Conservation (phyloP, 2,113 vertebrate species). For the Takifugu bimaculatus region DNA sequence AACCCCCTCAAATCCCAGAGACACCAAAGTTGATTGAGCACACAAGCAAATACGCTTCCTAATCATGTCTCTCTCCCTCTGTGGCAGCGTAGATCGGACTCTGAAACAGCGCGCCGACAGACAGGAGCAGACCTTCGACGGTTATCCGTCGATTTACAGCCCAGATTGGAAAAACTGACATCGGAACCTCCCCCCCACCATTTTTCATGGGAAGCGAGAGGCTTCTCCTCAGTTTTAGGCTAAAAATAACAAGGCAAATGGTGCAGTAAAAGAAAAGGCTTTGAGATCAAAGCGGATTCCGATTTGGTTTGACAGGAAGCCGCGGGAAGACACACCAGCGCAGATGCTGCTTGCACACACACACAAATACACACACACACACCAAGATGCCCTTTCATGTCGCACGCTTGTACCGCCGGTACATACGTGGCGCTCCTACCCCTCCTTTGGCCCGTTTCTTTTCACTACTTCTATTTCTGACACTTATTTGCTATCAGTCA, state of each 20-base stretch:
- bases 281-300: slow-evolving; percentile 45
- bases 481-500: slow-evolving; percentile 51
- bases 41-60: slow-evolving; percentile 32
- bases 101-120: too few species aligned
- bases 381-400: not conserved
- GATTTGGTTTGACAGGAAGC: slow-evolving; percentile 32
- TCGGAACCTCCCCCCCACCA: too few species aligned
- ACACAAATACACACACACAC: too few species aligned
- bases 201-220: too few species aligned
- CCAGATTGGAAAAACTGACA: too few species aligned
- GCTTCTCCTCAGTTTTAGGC: not conserved
- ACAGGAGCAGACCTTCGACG: too few species aligned
- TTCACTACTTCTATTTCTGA: not conserved
- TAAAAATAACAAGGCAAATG: slow-evolving; percentile 21
- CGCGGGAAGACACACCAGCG: slow-evolving; percentile 21
- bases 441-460: not conserved
- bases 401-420: not conserved
- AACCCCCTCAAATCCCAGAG: slow-evolving; percentile 60
- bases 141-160: too few species aligned
- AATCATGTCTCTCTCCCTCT: slow-evolving; percentile 31
- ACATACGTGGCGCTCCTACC: not conserved
- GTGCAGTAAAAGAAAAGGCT: slow-evolving; percentile 11
- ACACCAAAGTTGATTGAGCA: slow-evolving; percentile 54
- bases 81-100: too few species aligned
- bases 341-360: slow-evolving; percentile 11